These are phyloP conservation scores for Haliaeetus leucogaster DNA, from an alignment of 2,113 vertebrate species.

Conservation along the genomic window DNA sequence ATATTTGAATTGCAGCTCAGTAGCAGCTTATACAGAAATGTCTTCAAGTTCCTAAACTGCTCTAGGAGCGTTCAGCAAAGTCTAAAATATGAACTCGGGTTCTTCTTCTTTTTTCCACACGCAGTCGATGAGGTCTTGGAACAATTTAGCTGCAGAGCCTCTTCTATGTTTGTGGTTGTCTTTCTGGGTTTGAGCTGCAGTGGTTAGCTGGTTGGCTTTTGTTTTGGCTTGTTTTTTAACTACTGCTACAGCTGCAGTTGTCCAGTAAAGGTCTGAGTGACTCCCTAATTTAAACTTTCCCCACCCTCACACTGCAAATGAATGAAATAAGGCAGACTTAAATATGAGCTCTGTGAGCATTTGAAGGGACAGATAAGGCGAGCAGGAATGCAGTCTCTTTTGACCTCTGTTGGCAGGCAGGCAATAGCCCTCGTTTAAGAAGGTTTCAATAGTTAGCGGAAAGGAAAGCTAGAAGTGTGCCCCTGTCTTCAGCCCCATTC, in stretches of 20 bases:
- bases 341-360: background rate
- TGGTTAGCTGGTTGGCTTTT: background rate
- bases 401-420: background rate
- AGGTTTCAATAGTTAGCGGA: background rate
- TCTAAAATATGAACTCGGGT: rapidly evolving
- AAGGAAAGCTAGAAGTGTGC: background rate
- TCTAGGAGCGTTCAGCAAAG: background rate
- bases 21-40: background rate
- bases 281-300: background rate
- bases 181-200: background rate
- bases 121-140: background rate
- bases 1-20: background rate
- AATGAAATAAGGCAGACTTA: background rate
- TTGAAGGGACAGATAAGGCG: background rate
- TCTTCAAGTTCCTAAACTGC: background rate
- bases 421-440: background rate
- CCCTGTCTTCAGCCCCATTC: background rate
- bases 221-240: background rate
- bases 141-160: background rate
- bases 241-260: background rate
- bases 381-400: background rate
- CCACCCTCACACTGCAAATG: background rate
- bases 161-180: background rate
- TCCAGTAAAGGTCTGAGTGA: background rate
- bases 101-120: background rate